Evolutionary conservation across 2,888 invertebrate species (phyloP), one percentile per base, ranked within the genome.

Genomic region (Rotaria magnacalcarata): DNA sequence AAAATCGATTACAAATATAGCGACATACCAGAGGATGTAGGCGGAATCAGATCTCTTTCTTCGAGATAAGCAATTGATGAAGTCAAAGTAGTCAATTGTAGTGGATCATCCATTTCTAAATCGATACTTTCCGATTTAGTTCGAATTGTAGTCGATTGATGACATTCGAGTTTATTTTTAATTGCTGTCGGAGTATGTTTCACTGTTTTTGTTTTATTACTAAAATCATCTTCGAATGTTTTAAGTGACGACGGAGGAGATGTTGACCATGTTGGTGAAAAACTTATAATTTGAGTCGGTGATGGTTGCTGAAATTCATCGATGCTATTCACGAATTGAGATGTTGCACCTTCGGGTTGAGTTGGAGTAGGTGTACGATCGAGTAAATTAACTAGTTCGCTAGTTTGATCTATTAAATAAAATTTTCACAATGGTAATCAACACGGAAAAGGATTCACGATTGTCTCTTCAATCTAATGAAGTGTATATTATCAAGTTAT

Each of bases 41-140:
- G 58, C 19, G 67, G 67, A 75, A 75, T 43, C 2, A 75, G 21
- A 75, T 75, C 75, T 43, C 10, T 1, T 43, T 75, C 75, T 75
- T 75, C 43, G 1, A 75, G 14, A 75, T 43, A 75, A 47, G 75
- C 75, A 1, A 80, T 24, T 34, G 34, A 5, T 34, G 67, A 67
- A n/a, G 47, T 47, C 5, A 24, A 80, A 47, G 47, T 14, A 43
- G 80, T 24, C 19, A 47, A 80, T 47, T 43, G 47, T n/a, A 80
- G 47, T n/a, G 47, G 80, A 80, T 80, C 47, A 47, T 80, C 47
- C 47, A 80, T 80, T 47, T 43, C 47, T 43, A 80, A 34, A 43
- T 80, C 47, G 21, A 24, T 47, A 47, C 47, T 47, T 47, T 80
- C 47, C 10, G 47, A 47, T 47, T 47, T 41, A 41, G 11, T 67